Evolutionary conservation across 1,140 invertebrate species (phyloP).

Genomic region (Fopius arisanus): DNA sequence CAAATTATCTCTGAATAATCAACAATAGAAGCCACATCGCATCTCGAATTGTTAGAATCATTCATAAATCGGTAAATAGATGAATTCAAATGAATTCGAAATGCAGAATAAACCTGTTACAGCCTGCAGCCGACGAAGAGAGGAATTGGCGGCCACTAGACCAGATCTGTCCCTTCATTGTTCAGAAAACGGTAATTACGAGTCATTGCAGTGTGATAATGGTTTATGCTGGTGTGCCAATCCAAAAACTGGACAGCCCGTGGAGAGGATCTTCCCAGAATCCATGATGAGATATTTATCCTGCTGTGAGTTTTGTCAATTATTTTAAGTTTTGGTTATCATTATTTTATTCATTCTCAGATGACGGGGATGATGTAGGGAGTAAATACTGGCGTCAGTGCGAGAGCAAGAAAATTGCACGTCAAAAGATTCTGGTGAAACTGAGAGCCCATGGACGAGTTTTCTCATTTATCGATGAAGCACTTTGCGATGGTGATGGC

Average conservation of each 20-base stretch:
- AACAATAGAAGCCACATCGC: no score
- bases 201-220: constrained; percentile 57
- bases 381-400: constrained; percentile 50
- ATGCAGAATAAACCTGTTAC: not conserved
- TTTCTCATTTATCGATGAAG: constrained; percentile 31
- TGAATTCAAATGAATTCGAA: no score
- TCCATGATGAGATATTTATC: constrained; percentile 44
- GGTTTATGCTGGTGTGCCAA: constrained; percentile 57
- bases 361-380: constrained; percentile 31
- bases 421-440: constrained; percentile 37
- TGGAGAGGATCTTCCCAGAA: constrained; percentile 44
- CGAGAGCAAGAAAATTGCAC: constrained; percentile 47
- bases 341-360: not conserved
- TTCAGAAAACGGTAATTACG: constrained; percentile 54
- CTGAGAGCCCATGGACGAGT: constrained; percentile 40
- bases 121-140: constrained; percentile 42
- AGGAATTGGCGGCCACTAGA: constrained; percentile 28
- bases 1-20: no score
- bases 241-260: constrained; percentile 42
- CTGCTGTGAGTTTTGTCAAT: constrained; percentile 49
- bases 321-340: constrained; percentile 11
- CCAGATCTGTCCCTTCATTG: constrained; percentile 51
- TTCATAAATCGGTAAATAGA: no score
- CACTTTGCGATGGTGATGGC: constrained; percentile 49
- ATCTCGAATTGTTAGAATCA: no score